Evolutionary conservation across 2,888 invertebrate species (phyloP), one percentile per base, ranked within the genome.

Genomic region (Agrochola lota): DNA sequence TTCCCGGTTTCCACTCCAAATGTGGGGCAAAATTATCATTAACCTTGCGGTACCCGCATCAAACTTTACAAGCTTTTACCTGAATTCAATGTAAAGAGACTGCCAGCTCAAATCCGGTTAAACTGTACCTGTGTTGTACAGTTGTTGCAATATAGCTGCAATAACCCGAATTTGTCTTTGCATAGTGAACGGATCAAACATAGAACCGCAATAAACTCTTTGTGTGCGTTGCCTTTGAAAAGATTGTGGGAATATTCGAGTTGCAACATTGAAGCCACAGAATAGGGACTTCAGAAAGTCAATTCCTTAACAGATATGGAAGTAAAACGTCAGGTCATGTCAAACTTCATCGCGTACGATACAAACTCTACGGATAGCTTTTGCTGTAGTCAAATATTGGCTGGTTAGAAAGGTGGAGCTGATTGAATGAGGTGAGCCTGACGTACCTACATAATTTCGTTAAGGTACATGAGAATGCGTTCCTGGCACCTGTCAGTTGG

Each of bases 151-250:
- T 86, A 88, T 62, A 52, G 43, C 71, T 71, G 89, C 88, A 86
- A 86, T 86, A 86, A 86, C 87, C 87, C 74, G 70, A 85, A 84
- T 88, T 84, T 75, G 87, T 78, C 77, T 86, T 86, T 86, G 87
- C 88, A 87, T 67, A 84, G 86, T 55, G 76, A 87, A 71, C 88
- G 84, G 88, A 88, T 86, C 85, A 88, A 86, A 86, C 71, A 88
- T 52, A 59, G 87, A 76, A 88, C 87, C 87, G 69, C 85, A 86
- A 86, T 86, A 86, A 84, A 88, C 87, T 86, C 85, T 88, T 88
- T 88, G 87, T 88, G 70, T 69, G 73, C 71, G 75, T 72, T 84
- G 85, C 77, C 71, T 86, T 86, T 80, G 70, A 74, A 84, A 86
- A 84, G 85, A 80, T 86, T 77, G 80, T 70, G 69, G 73, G 67